A percentile compares a stretch with the other conserved stretches of the same genome.
Conservation (phyloP, 23 tunicate species). For the Ascidia mentula region DNA sequence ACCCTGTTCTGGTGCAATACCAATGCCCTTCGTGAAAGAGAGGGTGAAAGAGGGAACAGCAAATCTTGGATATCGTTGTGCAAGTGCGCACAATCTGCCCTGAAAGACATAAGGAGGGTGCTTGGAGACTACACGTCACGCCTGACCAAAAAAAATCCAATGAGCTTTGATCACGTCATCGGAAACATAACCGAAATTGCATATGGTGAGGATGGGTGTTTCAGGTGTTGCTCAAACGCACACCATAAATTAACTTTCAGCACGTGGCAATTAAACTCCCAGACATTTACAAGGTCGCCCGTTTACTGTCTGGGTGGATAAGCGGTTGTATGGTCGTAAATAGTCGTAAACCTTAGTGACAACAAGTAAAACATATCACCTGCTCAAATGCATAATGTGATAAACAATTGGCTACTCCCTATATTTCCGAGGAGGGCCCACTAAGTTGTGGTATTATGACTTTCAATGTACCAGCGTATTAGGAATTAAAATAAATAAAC, state of each 20-base stretch:
- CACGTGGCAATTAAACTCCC: background rate
- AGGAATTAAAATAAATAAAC: too few relatives aligned
- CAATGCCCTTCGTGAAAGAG: background rate
- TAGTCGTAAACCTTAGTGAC: too few relatives aligned
- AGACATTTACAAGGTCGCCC: background rate
- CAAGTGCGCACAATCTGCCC: slow-evolving; percentile 60
- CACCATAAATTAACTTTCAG: background rate
- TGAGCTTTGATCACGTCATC: slow-evolving; percentile 63
- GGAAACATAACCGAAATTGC: slow-evolving; percentile 59
- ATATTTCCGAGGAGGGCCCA: too few relatives aligned
- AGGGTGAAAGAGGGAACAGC: background rate
- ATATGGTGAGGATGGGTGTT: slow-evolving; percentile 50
- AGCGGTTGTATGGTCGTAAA: background rate
- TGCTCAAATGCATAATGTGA: too few relatives aligned
- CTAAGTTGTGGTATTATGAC: too few relatives aligned
- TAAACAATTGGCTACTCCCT: too few relatives aligned
- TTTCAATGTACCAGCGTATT: too few relatives aligned
- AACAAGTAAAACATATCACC: too few relatives aligned
- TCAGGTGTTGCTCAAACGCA: background rate
- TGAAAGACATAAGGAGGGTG: slow-evolving; percentile 43
- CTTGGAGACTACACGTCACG: slow-evolving; percentile 36
- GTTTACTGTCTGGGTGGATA: background rate
- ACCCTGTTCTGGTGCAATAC: background rate
- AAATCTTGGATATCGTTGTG: slow-evolving; percentile 49
- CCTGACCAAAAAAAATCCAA: slow-evolving; percentile 22